Conservation (phyloP, 1,140 invertebrate species). For the Physella acuta region DNA sequence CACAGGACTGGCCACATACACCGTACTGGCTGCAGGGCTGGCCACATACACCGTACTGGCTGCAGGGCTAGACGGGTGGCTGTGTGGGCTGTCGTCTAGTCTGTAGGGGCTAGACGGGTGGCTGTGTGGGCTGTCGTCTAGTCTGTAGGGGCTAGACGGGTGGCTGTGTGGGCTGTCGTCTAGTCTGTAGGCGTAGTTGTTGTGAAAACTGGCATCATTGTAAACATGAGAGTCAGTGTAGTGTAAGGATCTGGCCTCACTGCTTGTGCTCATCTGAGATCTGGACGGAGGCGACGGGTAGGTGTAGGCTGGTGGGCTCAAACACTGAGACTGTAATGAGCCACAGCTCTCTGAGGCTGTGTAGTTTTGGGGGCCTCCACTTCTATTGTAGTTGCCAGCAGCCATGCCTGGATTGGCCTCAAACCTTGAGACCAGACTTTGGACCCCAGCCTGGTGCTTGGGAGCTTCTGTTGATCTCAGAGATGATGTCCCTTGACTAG, state of each 20-base stretch:
- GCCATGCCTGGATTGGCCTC: not conserved
- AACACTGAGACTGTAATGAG: not conserved
- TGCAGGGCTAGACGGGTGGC: slow-evolving; percentile 28
- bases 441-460: slow-evolving; percentile 3
- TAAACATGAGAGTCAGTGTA: not conserved
- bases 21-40: slow-evolving; percentile 20
- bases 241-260: slow-evolving; percentile 20
- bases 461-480: no score
- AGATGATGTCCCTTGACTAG: not conserved
- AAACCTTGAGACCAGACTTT: slow-evolving; percentile 16
- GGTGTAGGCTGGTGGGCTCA: slow-evolving; percentile 15
- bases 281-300: slow-evolving; percentile 16
- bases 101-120: slow-evolving; percentile 25
- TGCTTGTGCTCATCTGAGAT: no score
- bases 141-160: slow-evolving; percentile 21
- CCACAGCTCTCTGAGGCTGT: not conserved
- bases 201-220: slow-evolving; percentile 11
- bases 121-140: slow-evolving; percentile 26
- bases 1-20: slow-evolving; percentile 47
- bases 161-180: slow-evolving; percentile 28
- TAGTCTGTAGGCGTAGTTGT: slow-evolving; percentile 15
- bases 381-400: not conserved
- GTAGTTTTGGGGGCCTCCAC: slow-evolving; percentile 18
- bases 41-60: slow-evolving; percentile 47
- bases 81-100: slow-evolving; percentile 23